Evolutionary conservation across 2,888 invertebrate genomes (phyloP).

Genomic region (Mongoloraphidia duomilia): DNA sequence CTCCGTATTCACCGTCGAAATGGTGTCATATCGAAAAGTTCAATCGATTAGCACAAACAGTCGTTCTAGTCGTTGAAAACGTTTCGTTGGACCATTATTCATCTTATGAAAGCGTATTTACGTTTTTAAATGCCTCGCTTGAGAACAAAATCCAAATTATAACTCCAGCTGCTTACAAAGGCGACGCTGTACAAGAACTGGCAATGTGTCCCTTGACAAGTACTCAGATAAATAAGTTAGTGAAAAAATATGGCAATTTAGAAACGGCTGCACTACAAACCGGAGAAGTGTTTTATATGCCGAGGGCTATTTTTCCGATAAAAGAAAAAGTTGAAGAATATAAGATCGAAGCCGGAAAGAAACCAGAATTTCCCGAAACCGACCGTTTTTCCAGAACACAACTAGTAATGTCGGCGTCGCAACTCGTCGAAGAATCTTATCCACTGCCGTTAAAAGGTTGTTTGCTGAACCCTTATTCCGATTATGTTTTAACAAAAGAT

Average conservation of each 20-base stretch:
- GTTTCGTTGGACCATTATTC: conserved; percentile 58
- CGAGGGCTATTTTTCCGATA: conserved; percentile 58
- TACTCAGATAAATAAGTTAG: conserved; percentile 49
- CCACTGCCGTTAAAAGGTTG: conserved; percentile 63
- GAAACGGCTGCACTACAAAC: conserved; percentile 55
- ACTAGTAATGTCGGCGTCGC: conserved; percentile 66
- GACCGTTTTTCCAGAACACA: conserved; percentile 69
- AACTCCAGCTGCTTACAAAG: conserved; percentile 55
- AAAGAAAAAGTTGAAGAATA: conserved; percentile 15
- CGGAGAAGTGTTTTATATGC: conserved; percentile 52
- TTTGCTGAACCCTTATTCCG: conserved; percentile 38
- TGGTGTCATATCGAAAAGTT: conserved; percentile 71
- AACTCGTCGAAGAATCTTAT: conserved; percentile 76
- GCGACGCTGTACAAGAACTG: conserved; percentile 60
- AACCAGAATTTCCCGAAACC: conserved; percentile 16
- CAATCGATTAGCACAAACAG: conserved; percentile 47
- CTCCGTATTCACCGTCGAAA: conserved; percentile 53
- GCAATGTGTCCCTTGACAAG: conserved; percentile 62
- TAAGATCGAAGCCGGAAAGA: neutral
- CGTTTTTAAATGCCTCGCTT: conserved; percentile 42
- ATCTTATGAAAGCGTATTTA: conserved; percentile 45
- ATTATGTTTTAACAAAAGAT: conserved; percentile 62
- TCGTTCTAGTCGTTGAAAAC: conserved; percentile 65
- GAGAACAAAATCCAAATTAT: conserved; percentile 56
- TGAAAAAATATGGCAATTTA: conserved; percentile 53